Base-by-base conservation (phyloP, 2,888 invertebrate genomes). In the Trissonchulus sp. region DNA sequence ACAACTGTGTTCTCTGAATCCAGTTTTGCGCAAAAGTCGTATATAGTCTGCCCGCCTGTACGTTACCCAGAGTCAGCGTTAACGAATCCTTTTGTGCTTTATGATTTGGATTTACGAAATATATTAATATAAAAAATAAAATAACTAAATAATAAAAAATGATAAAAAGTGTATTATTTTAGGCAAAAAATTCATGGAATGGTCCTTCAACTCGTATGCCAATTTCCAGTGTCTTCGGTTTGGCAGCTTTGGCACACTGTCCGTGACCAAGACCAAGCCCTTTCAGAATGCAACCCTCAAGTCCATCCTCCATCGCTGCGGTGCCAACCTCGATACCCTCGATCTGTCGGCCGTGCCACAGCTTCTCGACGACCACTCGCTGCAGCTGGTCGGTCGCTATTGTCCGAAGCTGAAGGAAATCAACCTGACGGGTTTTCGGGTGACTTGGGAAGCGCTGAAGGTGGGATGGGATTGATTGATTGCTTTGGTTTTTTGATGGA, bases 211-310 rank as follows among this genome's bases (percentile, higher is more conserved):
- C n/a, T 8, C 68, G 8, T 65, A n/a, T 8, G 28, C 68, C 35
- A 28, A 28, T 28, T 65, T 65, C n/a, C 68, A 28, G 8, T 8
- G 8, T 28, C 68, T 65, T 8, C 8, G 18, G 15, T 65, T 65
- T 65, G 48, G 48, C 48, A 48, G 48, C 48, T 8, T 8, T 48
- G 48, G 48, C 48, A 23, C 48, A 8, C 48, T 8, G 48, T 48
- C 48, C 8, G 48, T 8, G 74, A 77, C 76, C 37, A 79, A 79
- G 63, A 76, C 78, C 34, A 77, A 78, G 62, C 83, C 83, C 18
- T 79, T 83, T 72, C 74, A 79, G 37, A 81, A 80, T 36, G 72
- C 76, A 30, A 81, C 82, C 73, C 72, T 83, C 34, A 79, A 78
- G 68, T 78, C 79, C 18, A 77, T 81, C 72, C 75, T 82, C 15